A percentile compares a stretch with the other conserved stretches of the same genome.
Evolutionary conservation across 2,888 invertebrate species (phyloP).

Genomic region (Mythimna lalbum): DNA sequence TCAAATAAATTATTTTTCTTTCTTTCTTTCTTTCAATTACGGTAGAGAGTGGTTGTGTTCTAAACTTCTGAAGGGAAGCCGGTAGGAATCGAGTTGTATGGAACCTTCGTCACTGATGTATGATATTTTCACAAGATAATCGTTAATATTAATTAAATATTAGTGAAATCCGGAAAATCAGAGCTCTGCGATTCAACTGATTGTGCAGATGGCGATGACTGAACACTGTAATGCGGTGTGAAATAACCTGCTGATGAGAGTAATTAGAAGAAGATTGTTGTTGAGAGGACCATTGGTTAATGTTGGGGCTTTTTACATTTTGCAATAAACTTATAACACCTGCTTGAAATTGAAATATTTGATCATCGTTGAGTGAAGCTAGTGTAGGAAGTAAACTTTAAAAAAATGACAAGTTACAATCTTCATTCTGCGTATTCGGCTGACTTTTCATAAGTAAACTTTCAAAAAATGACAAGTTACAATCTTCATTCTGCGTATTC

Average conservation of each 20-base stretch:
- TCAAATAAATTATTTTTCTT: too few relatives aligned
- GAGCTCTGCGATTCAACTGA: constrained; percentile 18
- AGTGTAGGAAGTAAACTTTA: constrained; percentile 41
- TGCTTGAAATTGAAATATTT: constrained; percentile 42
- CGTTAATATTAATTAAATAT: constrained; percentile 24
- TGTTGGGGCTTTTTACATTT: constrained; percentile 29
- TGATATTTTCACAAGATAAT: constrained; percentile 24
- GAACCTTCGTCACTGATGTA: too few relatives aligned
- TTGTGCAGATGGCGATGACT: constrained; percentile 29
- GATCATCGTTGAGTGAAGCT: constrained; percentile 45
- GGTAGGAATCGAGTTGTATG: too few relatives aligned
- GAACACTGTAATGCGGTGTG: constrained; percentile 28
- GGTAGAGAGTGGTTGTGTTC: too few relatives aligned
- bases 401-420: constrained; percentile 41
- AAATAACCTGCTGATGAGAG: constrained; percentile 32
- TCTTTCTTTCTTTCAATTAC: too few relatives aligned
- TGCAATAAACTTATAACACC: constrained; percentile 39
- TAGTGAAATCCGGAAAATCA: constrained; percentile 29
- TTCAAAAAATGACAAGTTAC: constrained; percentile 39
- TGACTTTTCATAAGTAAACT: constrained; percentile 45
- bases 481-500: constrained; percentile 38
- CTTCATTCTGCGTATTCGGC: constrained; percentile 33
- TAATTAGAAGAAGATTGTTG: constrained; percentile 23
- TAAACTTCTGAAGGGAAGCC: too few relatives aligned
- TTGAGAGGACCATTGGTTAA: constrained; percentile 30